phyloP scores from a whole-genome alignment of 2,797 vertebrate species.

The Peromyscus attwateri region DNA sequence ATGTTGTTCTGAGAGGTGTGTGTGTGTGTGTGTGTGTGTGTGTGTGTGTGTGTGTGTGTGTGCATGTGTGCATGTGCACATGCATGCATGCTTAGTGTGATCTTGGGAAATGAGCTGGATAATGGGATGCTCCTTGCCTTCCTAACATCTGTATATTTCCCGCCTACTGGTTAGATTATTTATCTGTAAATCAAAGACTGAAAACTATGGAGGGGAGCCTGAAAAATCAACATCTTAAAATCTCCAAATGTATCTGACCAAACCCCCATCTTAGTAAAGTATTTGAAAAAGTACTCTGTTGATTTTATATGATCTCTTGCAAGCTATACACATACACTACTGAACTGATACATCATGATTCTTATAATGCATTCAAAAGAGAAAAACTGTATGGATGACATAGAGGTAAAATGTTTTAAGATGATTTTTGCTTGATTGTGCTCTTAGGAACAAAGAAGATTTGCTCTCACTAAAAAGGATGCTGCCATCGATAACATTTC shows the following conservation, averaged over 20 bases:
- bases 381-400: neutral
- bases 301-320: constrained; percentile 42
- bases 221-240: neutral
- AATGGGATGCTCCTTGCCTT: constrained; percentile 39
- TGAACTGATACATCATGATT: neutral
- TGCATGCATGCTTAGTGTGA: neutral
- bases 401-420: constrained; percentile 28
- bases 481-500: neutral
- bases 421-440: constrained; percentile 25
- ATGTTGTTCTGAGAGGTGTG: neutral
- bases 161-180: neutral
- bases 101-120: constrained; percentile 46
- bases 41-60: too few species aligned
- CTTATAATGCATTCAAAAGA: constrained; percentile 1
- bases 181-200: constrained; percentile 42
- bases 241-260: neutral
- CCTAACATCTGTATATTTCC: constrained; percentile 50
- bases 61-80: too few species aligned
- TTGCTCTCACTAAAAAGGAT: constrained; percentile 51
- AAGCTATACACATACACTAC: neutral
- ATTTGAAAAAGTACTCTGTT: neutral
- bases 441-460: constrained; percentile 55
- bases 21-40: neutral
- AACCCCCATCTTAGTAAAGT: neutral
- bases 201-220: neutral